Percentiles rank a stretch among this genome's conserved stretches.
These are phyloP conservation scores for Nymphalis polychloros DNA, from an alignment of 2,888 invertebrate genomes.

Conservation along the genomic window DNA sequence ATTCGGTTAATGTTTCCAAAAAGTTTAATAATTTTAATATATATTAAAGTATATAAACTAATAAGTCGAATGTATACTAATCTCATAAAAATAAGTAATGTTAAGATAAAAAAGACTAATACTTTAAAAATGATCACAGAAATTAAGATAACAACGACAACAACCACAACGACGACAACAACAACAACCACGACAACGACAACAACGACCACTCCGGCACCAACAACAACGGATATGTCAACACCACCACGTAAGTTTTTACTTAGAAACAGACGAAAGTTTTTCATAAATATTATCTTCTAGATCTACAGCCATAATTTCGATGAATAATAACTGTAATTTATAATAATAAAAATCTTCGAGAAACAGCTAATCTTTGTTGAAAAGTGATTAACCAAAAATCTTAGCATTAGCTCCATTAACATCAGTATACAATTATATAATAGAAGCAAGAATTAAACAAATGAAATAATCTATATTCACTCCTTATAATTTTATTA, in stretches of 20 bases:
- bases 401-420: background rate
- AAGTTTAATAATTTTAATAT: no score
- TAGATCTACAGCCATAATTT: background rate
- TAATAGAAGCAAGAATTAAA: background rate
- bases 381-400: background rate
- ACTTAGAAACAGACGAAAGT: background rate
- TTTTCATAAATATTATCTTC: background rate
- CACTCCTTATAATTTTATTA: constrained; percentile 16
- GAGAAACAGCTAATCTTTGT: no score
- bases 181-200: constrained; percentile 72
- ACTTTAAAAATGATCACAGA: constrained; percentile 49
- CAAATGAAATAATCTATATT: constrained; percentile 8
- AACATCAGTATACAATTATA: background rate
- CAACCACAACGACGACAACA: constrained; percentile 70
- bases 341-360: background rate
- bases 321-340: background rate
- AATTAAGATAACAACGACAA: constrained; percentile 72
- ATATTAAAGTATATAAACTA: no score
- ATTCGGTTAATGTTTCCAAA: no score
- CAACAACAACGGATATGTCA: constrained; percentile 61
- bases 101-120: no score
- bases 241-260: constrained; percentile 64
- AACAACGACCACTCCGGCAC: constrained; percentile 63
- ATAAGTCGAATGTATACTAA: no score
- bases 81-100: no score